These are phyloP conservation scores for Coendou prehensilis DNA, from an alignment of 2,797 vertebrate species.

Conservation along the genomic window DNA sequence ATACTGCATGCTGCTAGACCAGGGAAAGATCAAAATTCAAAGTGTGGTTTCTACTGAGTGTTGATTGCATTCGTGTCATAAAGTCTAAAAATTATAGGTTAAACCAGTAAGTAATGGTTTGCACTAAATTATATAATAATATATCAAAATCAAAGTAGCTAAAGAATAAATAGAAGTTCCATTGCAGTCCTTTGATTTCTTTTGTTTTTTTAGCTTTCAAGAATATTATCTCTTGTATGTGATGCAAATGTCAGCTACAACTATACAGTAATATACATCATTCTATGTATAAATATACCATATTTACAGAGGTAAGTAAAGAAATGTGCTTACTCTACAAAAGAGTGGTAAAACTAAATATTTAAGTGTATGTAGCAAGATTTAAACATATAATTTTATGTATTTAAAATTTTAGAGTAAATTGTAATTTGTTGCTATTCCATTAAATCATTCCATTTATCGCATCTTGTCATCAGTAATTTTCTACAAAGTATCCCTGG, in stretches of 20 bases:
- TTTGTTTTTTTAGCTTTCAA: not conserved
- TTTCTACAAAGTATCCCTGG: slow-evolving; percentile 12
- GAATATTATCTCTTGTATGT: not conserved
- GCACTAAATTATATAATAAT: not conserved
- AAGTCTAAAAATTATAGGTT: not conserved
- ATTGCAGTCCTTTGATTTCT: not conserved
- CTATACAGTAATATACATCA: not conserved
- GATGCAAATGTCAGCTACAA: not conserved
- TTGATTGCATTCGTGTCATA: not conserved
- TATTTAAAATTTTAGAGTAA: slow-evolving; percentile 39
- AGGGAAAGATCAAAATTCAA: not conserved
- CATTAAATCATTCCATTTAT: not conserved
- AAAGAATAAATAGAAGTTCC: not conserved
- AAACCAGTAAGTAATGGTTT: not conserved
- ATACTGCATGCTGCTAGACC: not conserved
- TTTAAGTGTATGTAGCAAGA: not conserved
- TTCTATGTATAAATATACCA: not conserved
- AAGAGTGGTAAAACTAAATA: not conserved
- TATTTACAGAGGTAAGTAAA: not conserved
- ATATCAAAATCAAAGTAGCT: not conserved
- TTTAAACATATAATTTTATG: slow-evolving; percentile 32
- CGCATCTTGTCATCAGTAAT: not conserved
- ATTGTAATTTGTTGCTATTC: not conserved
- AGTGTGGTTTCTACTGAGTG: not conserved
- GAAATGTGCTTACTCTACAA: not conserved